Evolutionary conservation across 2,888 invertebrate species (phyloP), one percentile per base, ranked within the genome.

Genomic region (Drosophila yooni): DNA sequence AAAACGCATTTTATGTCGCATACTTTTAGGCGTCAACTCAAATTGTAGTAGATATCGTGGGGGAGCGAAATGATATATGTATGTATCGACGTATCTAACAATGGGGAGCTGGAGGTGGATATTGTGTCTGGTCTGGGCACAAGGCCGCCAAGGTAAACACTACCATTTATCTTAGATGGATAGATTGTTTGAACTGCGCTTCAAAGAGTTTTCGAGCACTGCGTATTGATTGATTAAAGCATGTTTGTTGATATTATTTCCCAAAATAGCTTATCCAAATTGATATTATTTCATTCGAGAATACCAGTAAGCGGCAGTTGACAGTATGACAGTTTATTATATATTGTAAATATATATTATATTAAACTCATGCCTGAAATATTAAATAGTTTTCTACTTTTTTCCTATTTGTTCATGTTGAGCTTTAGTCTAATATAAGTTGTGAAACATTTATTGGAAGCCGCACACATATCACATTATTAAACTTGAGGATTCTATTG

Each of bases 11-110:
- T 76, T 71, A 46, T 73, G 52, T 70, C 64, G 74, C 89, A 90
- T 90, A 85, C 85, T 85, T 74, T 88, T 50, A 60, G 90, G 85
- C 90, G 53, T 46, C 68, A 51, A 60, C 58, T 34, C 50, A 52
- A 84, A 82, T 61, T 68, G 66, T 71, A 29, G 31, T 38, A 33
- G 58, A 58, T 43, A 53, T 60, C 8, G 38, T n/a, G 25, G 56
- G 58, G 56, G 29, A 48, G 38, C 62, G 40, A 64, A 57, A 74
- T 74, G 80, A 71, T 75, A 76, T 77, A 76, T 79, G 18, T 31
- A 27, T 51, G 29, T 13, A 11, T 31, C 59, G 53, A 51, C 51
- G 58, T 46, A 61, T 53, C 56, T 29, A 40, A 21, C 34, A 60
- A 10, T 54, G 56, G 25, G 33, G 21, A 11, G 15, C 7, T 18